Evolutionary conservation across 64 coral and sea anemone species (phyloP).

Genomic region (Astreopora myriophthalma): DNA sequence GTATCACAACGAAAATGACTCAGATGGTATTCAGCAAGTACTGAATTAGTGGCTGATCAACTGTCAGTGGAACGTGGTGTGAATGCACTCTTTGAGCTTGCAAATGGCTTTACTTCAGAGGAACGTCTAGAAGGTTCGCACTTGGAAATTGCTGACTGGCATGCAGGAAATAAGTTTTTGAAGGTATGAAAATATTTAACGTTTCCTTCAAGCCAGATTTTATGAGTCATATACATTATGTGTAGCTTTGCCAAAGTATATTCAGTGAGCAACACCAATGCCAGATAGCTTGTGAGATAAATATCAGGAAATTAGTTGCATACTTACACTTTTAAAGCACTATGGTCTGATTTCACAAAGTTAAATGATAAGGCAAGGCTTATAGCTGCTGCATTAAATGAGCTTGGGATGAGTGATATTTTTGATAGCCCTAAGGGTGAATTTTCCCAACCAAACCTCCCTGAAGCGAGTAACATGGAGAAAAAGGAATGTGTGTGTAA

Average conservation of each 20-base stretch:
- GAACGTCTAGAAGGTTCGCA: constrained; percentile 31
- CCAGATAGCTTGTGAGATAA: constrained; percentile 5
- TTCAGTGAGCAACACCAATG: constrained; percentile 3
- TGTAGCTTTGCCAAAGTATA: constrained; percentile 6
- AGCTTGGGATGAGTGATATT: constrained; percentile 58
- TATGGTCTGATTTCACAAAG: neutral
- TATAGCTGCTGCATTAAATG: constrained; percentile 58
- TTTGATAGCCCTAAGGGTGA: constrained; percentile 7
- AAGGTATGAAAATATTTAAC: neutral
- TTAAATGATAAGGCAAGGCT: constrained; percentile 49
- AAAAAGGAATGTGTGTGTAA: constrained; percentile 41
- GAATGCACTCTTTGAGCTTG: constrained; percentile 34
- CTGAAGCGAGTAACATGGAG: neutral
- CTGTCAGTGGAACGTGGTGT: constrained; percentile 47
- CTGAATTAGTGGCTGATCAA: constrained; percentile 51
- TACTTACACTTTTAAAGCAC: neutral
- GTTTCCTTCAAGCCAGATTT: neutral
- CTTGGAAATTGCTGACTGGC: constrained; percentile 51
- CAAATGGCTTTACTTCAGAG: constrained; percentile 48
- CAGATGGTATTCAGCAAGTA: constrained; percentile 60
- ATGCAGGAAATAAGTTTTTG: constrained; percentile 44
- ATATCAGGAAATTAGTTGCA: constrained; percentile 8
- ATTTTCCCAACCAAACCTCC: neutral
- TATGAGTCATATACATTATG: constrained; percentile 15
- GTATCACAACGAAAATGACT: constrained; percentile 48